phyloP scores from a whole-genome alignment of 2,113 vertebrate genomes.

The Lamprotornis superbus region DNA sequence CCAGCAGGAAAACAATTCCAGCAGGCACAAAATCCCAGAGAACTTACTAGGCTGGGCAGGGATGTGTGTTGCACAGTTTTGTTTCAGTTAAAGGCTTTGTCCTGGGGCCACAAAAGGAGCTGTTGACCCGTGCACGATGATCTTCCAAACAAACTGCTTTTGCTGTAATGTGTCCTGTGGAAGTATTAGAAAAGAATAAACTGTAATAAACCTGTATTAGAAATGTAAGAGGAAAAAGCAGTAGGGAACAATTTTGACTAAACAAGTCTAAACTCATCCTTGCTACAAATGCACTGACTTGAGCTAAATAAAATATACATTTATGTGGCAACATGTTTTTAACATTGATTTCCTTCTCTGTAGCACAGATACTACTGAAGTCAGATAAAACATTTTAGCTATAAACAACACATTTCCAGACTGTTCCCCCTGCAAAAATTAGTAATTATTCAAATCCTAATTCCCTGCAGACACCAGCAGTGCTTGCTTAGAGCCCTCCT shows the following conservation, averaged over 20 bases:
- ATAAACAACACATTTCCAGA: background rate
- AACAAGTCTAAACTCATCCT: background rate
- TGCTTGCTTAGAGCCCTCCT: background rate
- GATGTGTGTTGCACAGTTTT: constrained; percentile 87
- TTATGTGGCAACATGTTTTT: background rate
- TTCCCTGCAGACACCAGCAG: background rate
- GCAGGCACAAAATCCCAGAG: background rate
- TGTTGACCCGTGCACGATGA: constrained; percentile 84
- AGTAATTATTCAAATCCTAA: background rate
- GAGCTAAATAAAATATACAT: background rate
- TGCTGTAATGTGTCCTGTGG: constrained; percentile 84
- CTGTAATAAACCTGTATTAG: background rate
- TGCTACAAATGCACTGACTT: background rate
- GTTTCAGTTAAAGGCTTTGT: constrained; percentile 81
- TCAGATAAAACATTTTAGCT: background rate
- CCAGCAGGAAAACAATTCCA: background rate
- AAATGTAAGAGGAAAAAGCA: background rate
- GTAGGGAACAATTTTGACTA: background rate
- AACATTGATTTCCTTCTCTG: background rate
- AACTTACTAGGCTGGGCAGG: constrained; percentile 93
- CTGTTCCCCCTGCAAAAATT: background rate
- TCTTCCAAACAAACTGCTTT: constrained; percentile 92
- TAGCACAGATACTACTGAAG: background rate
- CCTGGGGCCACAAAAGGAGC: constrained; percentile 82
- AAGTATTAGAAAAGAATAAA: background rate